phyloP scores from a whole-genome alignment of 2,797 vertebrate species.

The Molothrus ater region DNA sequence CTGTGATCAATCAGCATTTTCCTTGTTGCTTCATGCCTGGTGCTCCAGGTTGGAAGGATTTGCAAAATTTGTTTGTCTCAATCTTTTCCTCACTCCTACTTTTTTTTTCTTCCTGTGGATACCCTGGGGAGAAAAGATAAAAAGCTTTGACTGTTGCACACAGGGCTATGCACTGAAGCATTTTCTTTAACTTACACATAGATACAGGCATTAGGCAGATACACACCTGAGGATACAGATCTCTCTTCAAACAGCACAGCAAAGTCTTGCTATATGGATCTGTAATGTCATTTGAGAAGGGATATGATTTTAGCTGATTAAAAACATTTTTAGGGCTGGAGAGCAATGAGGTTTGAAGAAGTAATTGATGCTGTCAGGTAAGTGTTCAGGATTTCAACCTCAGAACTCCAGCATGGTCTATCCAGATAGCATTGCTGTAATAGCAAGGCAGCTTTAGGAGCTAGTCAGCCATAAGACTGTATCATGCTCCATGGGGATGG shows the following conservation, averaged over 20 bases:
- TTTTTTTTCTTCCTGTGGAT: background rate
- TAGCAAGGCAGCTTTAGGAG: background rate
- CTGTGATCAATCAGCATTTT: slow-evolving; percentile 58
- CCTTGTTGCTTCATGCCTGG: slow-evolving; percentile 55
- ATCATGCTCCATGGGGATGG: background rate
- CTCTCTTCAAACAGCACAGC: slow-evolving; percentile 37
- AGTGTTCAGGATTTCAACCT: slow-evolving; percentile 15
- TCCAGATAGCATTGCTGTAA: background rate
- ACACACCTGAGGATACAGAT: slow-evolving; percentile 19
- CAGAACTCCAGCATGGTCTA: background rate
- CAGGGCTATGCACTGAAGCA: slow-evolving; percentile 8
- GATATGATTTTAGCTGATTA: background rate
- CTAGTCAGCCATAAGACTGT: background rate
- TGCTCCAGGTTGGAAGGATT: slow-evolving; percentile 30
- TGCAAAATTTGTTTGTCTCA: slow-evolving; percentile 69
- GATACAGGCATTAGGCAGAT: slow-evolving; percentile 16
- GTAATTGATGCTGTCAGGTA: slow-evolving; percentile 31
- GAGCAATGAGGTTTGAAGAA: slow-evolving; percentile 5
- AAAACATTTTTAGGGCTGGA: background rate
- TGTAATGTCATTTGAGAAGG: slow-evolving; percentile 3
- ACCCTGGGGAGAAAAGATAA: slow-evolving; percentile 14
- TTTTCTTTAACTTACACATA: slow-evolving; percentile 61
- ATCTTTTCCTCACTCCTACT: background rate
- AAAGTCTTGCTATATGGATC: background rate
- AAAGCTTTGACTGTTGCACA: slow-evolving; percentile 57